Percentiles rank a stretch among this genome's conserved stretches.
These are phyloP conservation scores for Erythrolamprus reginae DNA, from an alignment of 2,113 vertebrate species.

Conservation along the genomic window DNA sequence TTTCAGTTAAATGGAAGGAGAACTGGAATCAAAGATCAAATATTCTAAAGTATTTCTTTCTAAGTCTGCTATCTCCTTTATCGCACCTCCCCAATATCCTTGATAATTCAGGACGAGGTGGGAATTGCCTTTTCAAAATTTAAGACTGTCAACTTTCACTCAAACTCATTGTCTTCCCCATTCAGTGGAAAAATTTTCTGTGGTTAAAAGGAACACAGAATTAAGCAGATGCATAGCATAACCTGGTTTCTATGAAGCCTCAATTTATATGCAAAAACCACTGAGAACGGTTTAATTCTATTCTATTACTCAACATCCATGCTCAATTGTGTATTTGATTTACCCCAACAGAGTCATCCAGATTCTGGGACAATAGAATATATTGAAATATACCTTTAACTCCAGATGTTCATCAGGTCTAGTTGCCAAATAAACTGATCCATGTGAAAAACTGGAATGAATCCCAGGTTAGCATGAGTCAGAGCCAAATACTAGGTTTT, in stretches of 20 bases:
- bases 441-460: not conserved
- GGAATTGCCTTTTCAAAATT: not conserved
- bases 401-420: not conserved
- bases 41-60: not conserved
- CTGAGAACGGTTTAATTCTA: not conserved
- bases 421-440: not conserved
- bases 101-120: not conserved
- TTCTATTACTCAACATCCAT: not conserved
- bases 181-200: not conserved
- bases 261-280: not conserved
- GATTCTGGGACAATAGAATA: not conserved
- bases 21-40: not conserved
- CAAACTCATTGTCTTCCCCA: not conserved
- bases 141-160: not conserved
- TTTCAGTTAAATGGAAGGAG: not conserved
- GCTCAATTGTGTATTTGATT: not conserved
- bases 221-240: not conserved
- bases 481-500: not conserved
- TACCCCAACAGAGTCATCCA: not conserved
- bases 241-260: not conserved
- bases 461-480: not conserved
- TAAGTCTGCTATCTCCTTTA: not conserved
- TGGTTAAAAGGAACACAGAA: not conserved
- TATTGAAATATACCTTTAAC: not conserved
- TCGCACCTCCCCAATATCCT: not conserved